Base-by-base conservation (phyloP, 2,113 vertebrate genomes). In the Scomber colias region DNA sequence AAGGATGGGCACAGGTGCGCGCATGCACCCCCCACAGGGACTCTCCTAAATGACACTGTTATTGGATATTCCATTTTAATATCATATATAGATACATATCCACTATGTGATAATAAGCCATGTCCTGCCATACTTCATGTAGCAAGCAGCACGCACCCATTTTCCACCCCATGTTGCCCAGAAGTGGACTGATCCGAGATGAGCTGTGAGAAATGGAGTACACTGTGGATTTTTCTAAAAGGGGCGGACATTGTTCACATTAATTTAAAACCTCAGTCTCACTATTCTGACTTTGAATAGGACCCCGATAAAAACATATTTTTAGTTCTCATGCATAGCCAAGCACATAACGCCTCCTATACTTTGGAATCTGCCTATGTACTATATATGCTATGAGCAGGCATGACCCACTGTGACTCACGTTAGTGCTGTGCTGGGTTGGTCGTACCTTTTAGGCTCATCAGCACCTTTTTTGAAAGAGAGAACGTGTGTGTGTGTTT, bases 281-380 rank as follows among this genome's bases (percentile, higher is more conserved):
- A 50, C 27, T 63, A 16, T 54, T 62, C 45, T 50, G 70, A 82
- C 71, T 24, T 61, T 60, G 66, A 65, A 49, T 57, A 40, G 51
- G 71, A 84, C 50, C 67, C 49, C 2, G 61, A 92, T 89, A 89
- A 90, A 92, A 92, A 83, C 69, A 60, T 82, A 21, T 64, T 71
- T 82, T 89, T 90, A 67, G 64, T 90, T 27, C 86, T 93, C 94
- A 94, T 94, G 94, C 91, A 94, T 91, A 94, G 91, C 92, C 83
- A 91, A 93, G 93, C 93, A 91, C 83, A 77, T 80, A 85, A 93
- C 79, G 80, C 77, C 89, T 86, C 68, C 80, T 66, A 31, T 48
- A 71, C n/a, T 50, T 55, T 59, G 75, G 81, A 81, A 71, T 84
- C 71, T 63, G 84, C 83, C 73, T 77, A 61, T 82, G 87, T 55